Evolutionary conservation across 2,888 invertebrate genomes (phyloP).

Genomic region (Ypsolopha scabrella): DNA sequence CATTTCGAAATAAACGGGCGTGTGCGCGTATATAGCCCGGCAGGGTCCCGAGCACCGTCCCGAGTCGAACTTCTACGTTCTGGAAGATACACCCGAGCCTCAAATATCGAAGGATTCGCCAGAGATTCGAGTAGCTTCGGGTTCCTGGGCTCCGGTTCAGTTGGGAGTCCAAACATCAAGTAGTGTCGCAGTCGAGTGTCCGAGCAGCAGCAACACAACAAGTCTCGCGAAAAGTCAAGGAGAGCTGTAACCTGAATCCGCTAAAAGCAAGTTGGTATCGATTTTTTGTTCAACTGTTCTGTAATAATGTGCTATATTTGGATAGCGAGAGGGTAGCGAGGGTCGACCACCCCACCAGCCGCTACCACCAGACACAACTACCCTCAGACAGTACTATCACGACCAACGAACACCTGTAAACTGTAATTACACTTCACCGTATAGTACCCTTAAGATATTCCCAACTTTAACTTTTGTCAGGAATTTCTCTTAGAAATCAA

Average conservation of each 20-base stretch:
- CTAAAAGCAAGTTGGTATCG: neutral
- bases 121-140: neutral
- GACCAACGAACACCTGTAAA: too few relatives aligned
- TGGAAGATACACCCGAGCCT: too few relatives aligned
- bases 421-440: too few relatives aligned
- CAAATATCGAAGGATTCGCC: neutral
- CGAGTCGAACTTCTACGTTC: neutral
- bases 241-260: neutral
- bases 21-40: neutral
- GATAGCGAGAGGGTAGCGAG: neutral
- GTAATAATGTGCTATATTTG: neutral
- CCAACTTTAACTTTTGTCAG: too few relatives aligned
- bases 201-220: too few relatives aligned
- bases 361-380: too few relatives aligned
- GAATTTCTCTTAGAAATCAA: too few relatives aligned
- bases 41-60: neutral
- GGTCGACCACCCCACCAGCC: neutral
- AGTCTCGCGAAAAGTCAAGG: neutral
- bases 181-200: too few relatives aligned
- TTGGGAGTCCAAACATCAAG: too few relatives aligned
- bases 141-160: too few relatives aligned
- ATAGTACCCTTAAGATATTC: too few relatives aligned
- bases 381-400: too few relatives aligned
- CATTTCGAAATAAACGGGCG: neutral
- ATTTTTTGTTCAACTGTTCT: neutral